phyloP scores from a whole-genome alignment of 1,140 invertebrate species.

The Dinoponera quadriceps region DNA sequence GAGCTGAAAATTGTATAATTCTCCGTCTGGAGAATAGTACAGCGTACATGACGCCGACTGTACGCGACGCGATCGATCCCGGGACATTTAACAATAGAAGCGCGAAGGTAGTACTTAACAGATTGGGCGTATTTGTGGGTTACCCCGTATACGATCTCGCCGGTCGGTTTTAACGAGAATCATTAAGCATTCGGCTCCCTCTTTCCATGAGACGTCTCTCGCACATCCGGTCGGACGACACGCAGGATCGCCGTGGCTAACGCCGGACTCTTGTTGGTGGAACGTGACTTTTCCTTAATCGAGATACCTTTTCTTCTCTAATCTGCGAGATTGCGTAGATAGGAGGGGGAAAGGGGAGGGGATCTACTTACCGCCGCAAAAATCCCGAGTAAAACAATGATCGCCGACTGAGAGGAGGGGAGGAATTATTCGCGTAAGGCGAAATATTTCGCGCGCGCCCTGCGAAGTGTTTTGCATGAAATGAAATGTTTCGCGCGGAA shows the following conservation, averaged over 20 bases:
- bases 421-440: constrained; percentile 11
- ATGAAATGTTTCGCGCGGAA: constrained; percentile 17
- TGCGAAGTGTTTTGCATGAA: constrained; percentile 7
- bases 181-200: constrained; percentile 44
- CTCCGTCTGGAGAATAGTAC: no score
- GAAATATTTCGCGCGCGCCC: background rate
- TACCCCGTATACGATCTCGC: constrained; percentile 2
- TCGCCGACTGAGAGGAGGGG: background rate
- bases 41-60: no score
- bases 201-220: constrained; percentile 42
- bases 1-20: no score
- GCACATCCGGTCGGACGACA: constrained; percentile 30
- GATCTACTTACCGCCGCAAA: constrained; percentile 32
- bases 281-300: constrained; percentile 61
- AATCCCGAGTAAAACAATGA: constrained; percentile 22
- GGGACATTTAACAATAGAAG: background rate
- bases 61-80: background rate
- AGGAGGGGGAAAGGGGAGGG: background rate
- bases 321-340: constrained; percentile 31
- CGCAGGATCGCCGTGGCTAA: constrained; percentile 44
- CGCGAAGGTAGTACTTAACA: background rate
- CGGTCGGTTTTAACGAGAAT: constrained; percentile 55
- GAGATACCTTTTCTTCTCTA: constrained; percentile 44
- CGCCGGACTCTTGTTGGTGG: constrained; percentile 40
- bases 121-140: background rate